Evolutionary conservation across 1,140 invertebrate species (phyloP).

Genomic region (Leptinotarsa defecta): DNA sequence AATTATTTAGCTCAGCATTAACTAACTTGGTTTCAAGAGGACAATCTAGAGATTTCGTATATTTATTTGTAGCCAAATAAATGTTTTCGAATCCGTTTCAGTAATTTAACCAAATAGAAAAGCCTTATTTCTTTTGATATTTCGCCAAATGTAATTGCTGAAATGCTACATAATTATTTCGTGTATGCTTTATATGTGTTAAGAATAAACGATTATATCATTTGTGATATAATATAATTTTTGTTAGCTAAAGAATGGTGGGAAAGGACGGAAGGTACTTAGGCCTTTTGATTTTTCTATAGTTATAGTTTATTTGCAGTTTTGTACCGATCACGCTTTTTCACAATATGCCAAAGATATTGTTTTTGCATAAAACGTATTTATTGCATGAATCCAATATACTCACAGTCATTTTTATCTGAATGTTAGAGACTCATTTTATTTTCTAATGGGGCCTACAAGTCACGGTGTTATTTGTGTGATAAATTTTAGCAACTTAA

Average conservation of each 20-base stretch:
- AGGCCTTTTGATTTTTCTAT: constrained; percentile 30
- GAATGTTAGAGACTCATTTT: neutral
- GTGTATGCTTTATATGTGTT: constrained; percentile 46
- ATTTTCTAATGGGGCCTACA: constrained; percentile 10
- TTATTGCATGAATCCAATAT: neutral
- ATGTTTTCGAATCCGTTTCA: too few species aligned
- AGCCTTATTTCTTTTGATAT: too few species aligned
- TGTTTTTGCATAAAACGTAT: neutral
- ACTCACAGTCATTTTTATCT: neutral
- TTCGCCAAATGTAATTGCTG: constrained; percentile 21
- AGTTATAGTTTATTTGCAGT: constrained; percentile 24
- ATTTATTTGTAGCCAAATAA: too few species aligned
- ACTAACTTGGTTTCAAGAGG: constrained; percentile 24
- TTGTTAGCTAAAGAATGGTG: constrained; percentile 10
- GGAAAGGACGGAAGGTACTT: constrained; percentile 24
- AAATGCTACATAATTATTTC: constrained; percentile 43
- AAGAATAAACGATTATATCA: constrained; percentile 40
- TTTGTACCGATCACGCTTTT: constrained; percentile 31
- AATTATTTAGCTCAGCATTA: constrained; percentile 44
- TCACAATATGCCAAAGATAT: constrained; percentile 29
- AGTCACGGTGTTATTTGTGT: constrained; percentile 1
- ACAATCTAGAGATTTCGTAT: constrained; percentile 32
- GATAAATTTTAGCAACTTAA: neutral
- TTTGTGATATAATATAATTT: constrained; percentile 46
- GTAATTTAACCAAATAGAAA: too few species aligned